phyloP scores from a whole-genome alignment of 1,140 invertebrate genomes.

The Zaprionus gabonicus region DNA sequence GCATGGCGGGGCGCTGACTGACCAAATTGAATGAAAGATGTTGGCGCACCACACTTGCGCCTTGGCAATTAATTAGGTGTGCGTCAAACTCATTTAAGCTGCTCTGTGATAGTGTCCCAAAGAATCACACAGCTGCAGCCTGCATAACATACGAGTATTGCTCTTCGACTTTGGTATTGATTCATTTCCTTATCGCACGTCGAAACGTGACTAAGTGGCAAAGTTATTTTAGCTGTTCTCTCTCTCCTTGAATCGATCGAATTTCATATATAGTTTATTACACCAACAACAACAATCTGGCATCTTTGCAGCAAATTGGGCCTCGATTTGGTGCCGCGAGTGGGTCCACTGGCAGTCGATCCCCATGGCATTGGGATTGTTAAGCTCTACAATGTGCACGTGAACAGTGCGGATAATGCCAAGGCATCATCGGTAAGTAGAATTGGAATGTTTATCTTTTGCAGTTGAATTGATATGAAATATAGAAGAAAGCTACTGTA shows the following conservation, averaged over 20 bases:
- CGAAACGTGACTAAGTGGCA: constrained; percentile 62
- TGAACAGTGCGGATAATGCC: constrained; percentile 91
- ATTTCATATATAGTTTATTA: constrained; percentile 42
- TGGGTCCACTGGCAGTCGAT: constrained; percentile 94
- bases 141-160: not conserved
- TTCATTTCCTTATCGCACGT: constrained; percentile 37
- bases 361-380: constrained; percentile 94
- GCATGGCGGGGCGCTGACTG: constrained; percentile 54
- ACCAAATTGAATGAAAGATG: constrained; percentile 72
- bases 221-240: constrained; percentile 66
- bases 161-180: constrained; percentile 19
- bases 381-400: constrained; percentile 94
- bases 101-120: constrained; percentile 42
- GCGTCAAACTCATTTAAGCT: constrained; percentile 66
- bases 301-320: constrained; percentile 92
- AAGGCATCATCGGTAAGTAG: constrained; percentile 89
- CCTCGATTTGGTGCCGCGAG: constrained; percentile 94
- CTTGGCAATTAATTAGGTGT: constrained; percentile 70
- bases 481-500: not conserved
- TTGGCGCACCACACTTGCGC: constrained; percentile 54
- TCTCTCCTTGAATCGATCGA: not conserved
- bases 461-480: not conserved
- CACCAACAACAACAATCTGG: not conserved
- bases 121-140: constrained; percentile 45
- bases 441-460: not conserved